Base-by-base conservation (phyloP, 2,888 invertebrate species). In the Chrysolina haemoptera region DNA sequence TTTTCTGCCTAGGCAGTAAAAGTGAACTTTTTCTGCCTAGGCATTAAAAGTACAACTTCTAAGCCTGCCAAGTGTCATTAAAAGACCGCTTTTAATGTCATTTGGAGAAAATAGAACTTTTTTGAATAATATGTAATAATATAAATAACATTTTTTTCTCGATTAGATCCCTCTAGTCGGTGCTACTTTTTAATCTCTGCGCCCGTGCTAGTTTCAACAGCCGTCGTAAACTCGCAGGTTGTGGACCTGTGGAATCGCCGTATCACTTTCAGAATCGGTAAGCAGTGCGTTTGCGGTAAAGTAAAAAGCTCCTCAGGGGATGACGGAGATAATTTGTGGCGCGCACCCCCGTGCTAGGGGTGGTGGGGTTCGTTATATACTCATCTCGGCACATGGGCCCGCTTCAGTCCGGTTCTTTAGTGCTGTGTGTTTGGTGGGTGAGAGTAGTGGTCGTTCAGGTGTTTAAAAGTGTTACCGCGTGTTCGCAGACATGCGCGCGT, bases 281-380 rank as follows among this genome's bases (percentile, higher is more conserved):
- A 20, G n/a, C 41, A 50, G 5, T 50, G 50, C 35, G 66, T 62
- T 55, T 50, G 72, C 71, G 66, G 68, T 65, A 55, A 68, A 48
- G 59, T 55, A 59, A 35, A 55, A 67, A 59, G 53, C 53, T 64
- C 74, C 69, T 41, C 73, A 68, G 67, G 55, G 68, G 75, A 69
- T 75, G 72, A 53, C 66, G 48, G 70, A 75, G 73, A 73, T 77
- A 76, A 82, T 79, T 74, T 81, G 81, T 81, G 82, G 82, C 79
- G 81, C 83, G 82, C 84, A 82, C 82, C 85, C 83, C 83, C 80
- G 53, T 68, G 62, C 16, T 62, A 76, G 73, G 79, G 77, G 76
- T 76, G 80, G 79, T 79, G 85, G 86, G 85, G 84, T 78, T 64
- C 79, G 78, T 76, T 84, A 84, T 85, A 85, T 84, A 85, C 74